Base-by-base conservation (phyloP, 2,797 vertebrate species). In the Cryptoprocta ferox region DNA sequence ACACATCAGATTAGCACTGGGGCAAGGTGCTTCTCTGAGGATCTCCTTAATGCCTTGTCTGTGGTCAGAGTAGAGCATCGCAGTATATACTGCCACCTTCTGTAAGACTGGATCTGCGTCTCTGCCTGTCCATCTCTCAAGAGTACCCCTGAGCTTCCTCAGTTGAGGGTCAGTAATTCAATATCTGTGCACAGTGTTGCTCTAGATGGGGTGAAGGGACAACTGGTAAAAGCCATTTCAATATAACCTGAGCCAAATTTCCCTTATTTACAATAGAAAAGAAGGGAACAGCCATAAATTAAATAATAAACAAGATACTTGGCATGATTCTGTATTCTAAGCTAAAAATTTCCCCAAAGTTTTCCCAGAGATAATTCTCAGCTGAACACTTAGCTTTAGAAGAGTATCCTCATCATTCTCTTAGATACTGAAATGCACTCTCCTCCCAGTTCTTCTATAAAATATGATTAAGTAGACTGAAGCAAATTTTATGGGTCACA, bases 81-180 rank as follows among this genome's bases (percentile, higher is more conserved):
- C 21, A 26, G 1, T 18, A 7, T 30, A 13, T 1, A 0, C 35
- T 0, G 4, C 9, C 21, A 19, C 15, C 71, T 32, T 89, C 45
- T 45, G 21, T 30, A 32, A 3, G 8, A 0, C 12, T 21, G 39
- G 19, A 39, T 32, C 42, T 68, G 2, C 39, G 30, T 79, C 59
- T 53, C 24, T 73, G 59, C 24, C 42, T 19, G 5, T 75, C 30
- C 18, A 10, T 6, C 19, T 48, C 71, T 35, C 4, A 11, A 11
- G 35, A 6, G 26, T 75, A 50, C 3, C 26, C 65, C 32, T 13
- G 48, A 83, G 32, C 18, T 5, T 24, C 35, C 14, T 12, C 6
- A 1, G 3, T 39, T n/a, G 35, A 35, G 21, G 12, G 30, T 11
- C 81, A 63, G 5, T 28, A 65, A 24, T 66, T 83, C 75, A 45